Base-by-base conservation (phyloP, 1,140 invertebrate species). In the Caenorhabditis remanei region DNA sequence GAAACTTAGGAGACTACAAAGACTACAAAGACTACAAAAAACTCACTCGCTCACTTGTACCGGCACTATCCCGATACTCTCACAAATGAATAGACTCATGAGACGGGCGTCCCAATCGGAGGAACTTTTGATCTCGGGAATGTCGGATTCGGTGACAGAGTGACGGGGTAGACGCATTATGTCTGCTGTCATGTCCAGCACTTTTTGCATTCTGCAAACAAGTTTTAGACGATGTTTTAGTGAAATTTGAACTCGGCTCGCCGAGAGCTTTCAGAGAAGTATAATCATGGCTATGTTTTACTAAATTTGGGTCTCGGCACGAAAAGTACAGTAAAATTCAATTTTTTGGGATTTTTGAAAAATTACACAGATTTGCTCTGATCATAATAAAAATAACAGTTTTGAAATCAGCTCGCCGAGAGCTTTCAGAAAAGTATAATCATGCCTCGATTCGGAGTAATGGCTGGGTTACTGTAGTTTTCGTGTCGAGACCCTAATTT, bases 141-240 rank as follows among this genome's bases (percentile, higher is more conserved):
- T 9, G n/a, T 79, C 46, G 46, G 71, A n/a, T 19, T 79, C 71
- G n/a, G 71, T 7, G 46, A 63, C 43, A n/a, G 24, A 79, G 46
- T 79, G 61, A 14, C 84, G 19, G 16, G 87, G 87, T 40, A 88
- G 16, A 50, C 86, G 83, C 55, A 88, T 75, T 40, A 88, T 55
- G 24, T 88, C 87, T 7, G 67, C 63, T n/a, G 84, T 82, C 67
- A 61, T 85, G n/a, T 88, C 87, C 1, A 88, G n/a, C 32, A 88
- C 24, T 43, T 88, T 84, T 48, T 85, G 63, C 87, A 88, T 88
- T 56, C 86, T 87, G 55, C 56, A 79, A 58, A 41, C 53, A 13
- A 50, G 16, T 32, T 13, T 53, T 1, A n/a, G n/a, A 21, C 4
- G 56, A 21, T 58, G n/a, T 58, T 58, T 58, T 58, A 2, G 14